Conservation (phyloP, 2,113 vertebrate species). For the Oreotrochilus melanogaster region DNA sequence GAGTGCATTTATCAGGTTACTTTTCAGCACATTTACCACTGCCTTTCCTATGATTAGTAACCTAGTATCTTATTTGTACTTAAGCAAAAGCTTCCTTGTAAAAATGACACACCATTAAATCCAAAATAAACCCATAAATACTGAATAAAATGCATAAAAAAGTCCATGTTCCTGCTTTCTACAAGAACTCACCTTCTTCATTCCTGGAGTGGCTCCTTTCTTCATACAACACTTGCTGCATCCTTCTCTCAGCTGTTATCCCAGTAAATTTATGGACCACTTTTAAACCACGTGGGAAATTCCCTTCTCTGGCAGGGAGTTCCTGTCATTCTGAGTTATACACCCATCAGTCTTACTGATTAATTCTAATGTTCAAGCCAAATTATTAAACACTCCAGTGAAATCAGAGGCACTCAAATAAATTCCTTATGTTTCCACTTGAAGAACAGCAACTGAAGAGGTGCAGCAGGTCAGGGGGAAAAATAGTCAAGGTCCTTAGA, state of each 20-base stretch:
- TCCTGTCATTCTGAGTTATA: conserved; percentile 15
- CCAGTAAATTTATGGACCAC: background rate
- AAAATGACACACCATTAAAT: background rate
- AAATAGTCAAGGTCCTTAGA: background rate
- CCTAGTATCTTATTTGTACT: conserved; percentile 37
- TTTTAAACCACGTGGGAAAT: conserved; percentile 47
- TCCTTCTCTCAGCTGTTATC: conserved; percentile 2
- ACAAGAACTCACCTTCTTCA: background rate
- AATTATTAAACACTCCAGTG: conserved; percentile 44
- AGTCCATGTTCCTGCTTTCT: background rate
- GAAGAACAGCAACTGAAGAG: conserved; percentile 7
- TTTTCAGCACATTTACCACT: background rate
- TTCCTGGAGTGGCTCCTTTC: background rate
- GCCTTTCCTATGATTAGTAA: background rate
- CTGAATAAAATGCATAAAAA: background rate
- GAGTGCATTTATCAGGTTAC: background rate
- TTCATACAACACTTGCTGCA: background rate
- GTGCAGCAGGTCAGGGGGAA: background rate
- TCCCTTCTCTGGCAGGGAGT: conserved; percentile 10
- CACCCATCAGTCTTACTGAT: conserved; percentile 38
- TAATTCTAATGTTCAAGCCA: conserved; percentile 53
- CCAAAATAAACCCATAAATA: background rate
- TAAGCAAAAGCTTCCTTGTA: conserved; percentile 45
- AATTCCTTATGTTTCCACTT: background rate
- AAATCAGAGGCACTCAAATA: background rate